A percentile compares a stretch with the other conserved stretches of the same genome.
phyloP scores from a whole-genome alignment of 1,140 invertebrate genomes.

The Aphelenchoides fujianensis region DNA sequence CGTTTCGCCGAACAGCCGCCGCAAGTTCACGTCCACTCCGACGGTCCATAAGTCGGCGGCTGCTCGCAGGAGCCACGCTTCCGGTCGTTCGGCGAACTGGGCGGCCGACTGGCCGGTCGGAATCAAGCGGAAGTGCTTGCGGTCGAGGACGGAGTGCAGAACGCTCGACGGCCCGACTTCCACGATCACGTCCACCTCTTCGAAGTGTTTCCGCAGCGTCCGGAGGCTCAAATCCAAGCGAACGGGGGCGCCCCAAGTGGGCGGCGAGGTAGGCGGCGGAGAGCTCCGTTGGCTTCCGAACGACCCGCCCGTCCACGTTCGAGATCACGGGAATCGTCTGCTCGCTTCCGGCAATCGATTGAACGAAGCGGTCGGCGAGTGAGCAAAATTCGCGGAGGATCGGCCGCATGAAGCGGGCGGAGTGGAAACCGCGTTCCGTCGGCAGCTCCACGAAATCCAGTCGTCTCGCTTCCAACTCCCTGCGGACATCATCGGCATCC shows the following conservation, averaged over 20 bases:
- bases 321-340: constrained; percentile 35
- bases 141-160: constrained; percentile 21
- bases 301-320: constrained; percentile 38
- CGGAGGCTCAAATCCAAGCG: constrained; percentile 41
- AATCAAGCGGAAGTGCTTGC: neutral
- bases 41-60: constrained; percentile 26
- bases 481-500: constrained; percentile 25
- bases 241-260: constrained; percentile 45
- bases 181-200: constrained; percentile 32
- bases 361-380: neutral
- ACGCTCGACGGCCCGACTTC: constrained; percentile 54
- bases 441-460: constrained; percentile 29
- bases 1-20: constrained; percentile 18
- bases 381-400: constrained; percentile 43
- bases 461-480: constrained; percentile 17
- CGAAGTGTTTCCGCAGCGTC: constrained; percentile 19
- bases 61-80: constrained; percentile 17
- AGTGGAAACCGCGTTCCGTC: constrained; percentile 50
- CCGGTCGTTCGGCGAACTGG: constrained; percentile 16
- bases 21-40: constrained; percentile 22
- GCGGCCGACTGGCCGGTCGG: neutral
- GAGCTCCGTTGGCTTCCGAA: constrained; percentile 18
- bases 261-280: constrained; percentile 34
- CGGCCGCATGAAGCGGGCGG: constrained; percentile 42
- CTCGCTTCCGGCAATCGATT: neutral